Evolutionary conservation across 2,797 vertebrate genomes (phyloP).

Genomic region (Sternarchorhynchus goeldii): DNA sequence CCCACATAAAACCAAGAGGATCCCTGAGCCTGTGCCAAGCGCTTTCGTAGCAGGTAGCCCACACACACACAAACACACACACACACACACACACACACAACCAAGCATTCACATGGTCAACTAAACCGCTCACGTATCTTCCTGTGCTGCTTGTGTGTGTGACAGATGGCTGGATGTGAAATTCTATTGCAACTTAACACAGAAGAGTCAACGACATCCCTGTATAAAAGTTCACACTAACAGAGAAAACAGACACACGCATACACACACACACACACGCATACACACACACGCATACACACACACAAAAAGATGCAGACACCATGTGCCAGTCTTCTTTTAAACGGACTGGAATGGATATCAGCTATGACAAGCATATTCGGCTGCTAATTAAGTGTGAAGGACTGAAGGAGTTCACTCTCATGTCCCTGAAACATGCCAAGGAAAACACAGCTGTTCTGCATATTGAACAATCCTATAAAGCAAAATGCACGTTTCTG

Average conservation of each 20-base stretch:
- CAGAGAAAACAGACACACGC: not conserved
- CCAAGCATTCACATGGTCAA: no score
- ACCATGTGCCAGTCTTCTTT: conserved; percentile 34
- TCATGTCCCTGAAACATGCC: conserved; percentile 37
- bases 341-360: conserved; percentile 35
- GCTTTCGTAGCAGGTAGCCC: conserved; percentile 33
- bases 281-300: not conserved
- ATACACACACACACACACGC: not conserved
- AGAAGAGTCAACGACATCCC: not conserved
- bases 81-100: no score
- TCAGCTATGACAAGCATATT: conserved; percentile 36
- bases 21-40: conserved; percentile 38
- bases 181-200: not conserved
- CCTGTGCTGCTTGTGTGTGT: no score
- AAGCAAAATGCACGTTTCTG: conserved; percentile 27
- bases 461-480: conserved; percentile 36
- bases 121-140: no score
- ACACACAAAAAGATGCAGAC: not conserved
- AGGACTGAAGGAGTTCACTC: conserved; percentile 36
- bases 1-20: conserved; percentile 38
- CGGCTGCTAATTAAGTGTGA: conserved; percentile 56
- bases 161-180: conserved; percentile 10
- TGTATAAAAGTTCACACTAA: not conserved
- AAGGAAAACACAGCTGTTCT: conserved; percentile 38
- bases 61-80: conserved; percentile 1